A percentile compares a stretch with the other conserved stretches of the same genome.
Evolutionary conservation across 2,113 vertebrate species (phyloP).

Genomic region (Apeltes quadracus): DNA sequence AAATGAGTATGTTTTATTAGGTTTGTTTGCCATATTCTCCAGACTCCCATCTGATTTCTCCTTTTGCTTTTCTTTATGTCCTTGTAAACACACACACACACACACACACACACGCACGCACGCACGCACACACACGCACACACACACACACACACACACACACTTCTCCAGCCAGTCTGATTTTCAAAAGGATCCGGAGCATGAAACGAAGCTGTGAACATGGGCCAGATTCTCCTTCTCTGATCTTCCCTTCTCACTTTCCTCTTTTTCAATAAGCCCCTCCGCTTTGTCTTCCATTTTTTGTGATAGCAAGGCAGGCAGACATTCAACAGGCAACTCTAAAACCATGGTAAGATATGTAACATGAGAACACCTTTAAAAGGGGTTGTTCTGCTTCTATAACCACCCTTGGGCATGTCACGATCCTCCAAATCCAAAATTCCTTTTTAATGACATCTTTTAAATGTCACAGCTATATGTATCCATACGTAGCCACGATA

Average conservation of each 20-base stretch:
- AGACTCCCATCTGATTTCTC: slow-evolving; percentile 63
- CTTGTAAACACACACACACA: slow-evolving; percentile 22
- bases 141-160: background rate
- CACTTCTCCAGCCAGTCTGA: slow-evolving; percentile 69
- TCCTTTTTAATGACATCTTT: too few relatives aligned
- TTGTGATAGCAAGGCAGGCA: slow-evolving; percentile 22
- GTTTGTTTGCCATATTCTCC: slow-evolving; percentile 63
- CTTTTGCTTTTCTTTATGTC: slow-evolving; percentile 69
- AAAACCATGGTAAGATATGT: background rate
- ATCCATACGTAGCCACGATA: too few relatives aligned
- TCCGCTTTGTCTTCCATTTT: slow-evolving; percentile 29
- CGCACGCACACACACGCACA: slow-evolving; percentile 16
- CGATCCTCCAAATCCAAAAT: background rate
- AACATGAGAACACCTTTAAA: background rate
- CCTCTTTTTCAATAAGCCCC: slow-evolving; percentile 32
- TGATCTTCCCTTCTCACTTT: slow-evolving; percentile 59
- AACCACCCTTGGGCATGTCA: background rate
- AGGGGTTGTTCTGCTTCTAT: background rate
- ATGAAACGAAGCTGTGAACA: slow-evolving; percentile 69
- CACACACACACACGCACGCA: slow-evolving; percentile 9
- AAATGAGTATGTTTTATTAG: slow-evolving; percentile 70
- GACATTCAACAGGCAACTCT: slow-evolving; percentile 33
- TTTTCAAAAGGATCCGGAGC: slow-evolving; percentile 72
- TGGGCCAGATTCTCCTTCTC: slow-evolving; percentile 62
- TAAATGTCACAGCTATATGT: too few relatives aligned